Evolutionary conservation across 2,888 invertebrate species (phyloP).

Genomic region (Tethea ocularis): DNA sequence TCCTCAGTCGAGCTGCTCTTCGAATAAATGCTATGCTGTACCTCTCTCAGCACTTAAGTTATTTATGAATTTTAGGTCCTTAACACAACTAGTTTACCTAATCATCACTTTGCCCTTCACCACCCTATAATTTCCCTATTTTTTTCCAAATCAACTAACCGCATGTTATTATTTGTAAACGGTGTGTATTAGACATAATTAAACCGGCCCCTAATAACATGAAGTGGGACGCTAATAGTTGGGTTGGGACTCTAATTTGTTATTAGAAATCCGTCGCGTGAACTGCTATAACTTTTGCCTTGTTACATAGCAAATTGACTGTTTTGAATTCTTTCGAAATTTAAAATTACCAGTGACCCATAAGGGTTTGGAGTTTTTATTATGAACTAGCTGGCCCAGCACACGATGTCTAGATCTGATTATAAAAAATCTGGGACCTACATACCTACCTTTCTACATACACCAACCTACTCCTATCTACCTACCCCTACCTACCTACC

Average conservation of each 20-base stretch:
- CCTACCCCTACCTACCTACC: too few relatives aligned
- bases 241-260: conserved; percentile 49
- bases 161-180: conserved; percentile 58
- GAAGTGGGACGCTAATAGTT: conserved; percentile 44
- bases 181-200: conserved; percentile 58
- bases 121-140: conserved; percentile 48
- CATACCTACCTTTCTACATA: too few relatives aligned
- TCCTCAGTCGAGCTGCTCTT: too few relatives aligned
- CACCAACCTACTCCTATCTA: too few relatives aligned
- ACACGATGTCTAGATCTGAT: too few relatives aligned
- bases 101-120: conserved; percentile 15
- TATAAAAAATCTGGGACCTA: too few relatives aligned
- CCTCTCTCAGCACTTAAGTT: too few relatives aligned
- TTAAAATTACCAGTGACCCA: background rate
- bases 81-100: background rate
- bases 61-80: background rate
- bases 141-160: conserved; percentile 43
- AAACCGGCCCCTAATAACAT: conserved; percentile 57
- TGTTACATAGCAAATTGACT: background rate
- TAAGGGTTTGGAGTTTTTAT: background rate
- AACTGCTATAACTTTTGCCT: conserved; percentile 21
- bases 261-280: conserved; percentile 45
- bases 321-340: background rate
- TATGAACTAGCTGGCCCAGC: too few relatives aligned
- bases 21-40: too few relatives aligned